Percentiles rank a stretch among this genome's conserved stretches.
These are phyloP conservation scores for Tenebrio molitor DNA, from an alignment of 1,140 invertebrate species.

Conservation along the genomic window DNA sequence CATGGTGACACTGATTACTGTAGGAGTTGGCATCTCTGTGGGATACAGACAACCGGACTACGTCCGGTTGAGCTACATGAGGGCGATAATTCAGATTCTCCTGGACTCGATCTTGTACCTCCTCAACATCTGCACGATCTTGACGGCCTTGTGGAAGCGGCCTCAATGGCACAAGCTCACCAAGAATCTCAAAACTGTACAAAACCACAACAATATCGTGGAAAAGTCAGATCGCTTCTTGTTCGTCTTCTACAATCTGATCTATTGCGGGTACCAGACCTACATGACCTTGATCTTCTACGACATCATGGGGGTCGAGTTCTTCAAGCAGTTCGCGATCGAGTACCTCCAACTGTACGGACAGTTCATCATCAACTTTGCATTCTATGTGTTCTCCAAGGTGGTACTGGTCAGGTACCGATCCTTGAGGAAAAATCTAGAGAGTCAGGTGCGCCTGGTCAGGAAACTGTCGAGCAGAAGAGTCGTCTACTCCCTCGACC, in stretches of 20 bases:
- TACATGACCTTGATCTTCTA: slow-evolving; percentile 18
- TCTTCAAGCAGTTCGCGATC: slow-evolving; percentile 9
- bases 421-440: neutral
- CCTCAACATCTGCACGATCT: neutral
- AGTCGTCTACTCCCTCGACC: neutral
- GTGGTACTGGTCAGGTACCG: neutral
- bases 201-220: neutral
- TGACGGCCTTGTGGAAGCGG: neutral
- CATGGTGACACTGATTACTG: neutral
- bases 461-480: neutral
- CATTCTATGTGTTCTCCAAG: neutral
- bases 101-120: neutral
- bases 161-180: neutral
- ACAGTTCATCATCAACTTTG: neutral
- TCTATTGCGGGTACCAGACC: neutral
- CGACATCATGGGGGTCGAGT: neutral
- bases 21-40: neutral
- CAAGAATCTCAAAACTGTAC: neutral
- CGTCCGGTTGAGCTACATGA: neutral
- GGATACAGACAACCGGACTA: neutral
- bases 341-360: slow-evolving; percentile 19
- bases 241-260: neutral
- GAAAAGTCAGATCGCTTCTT: neutral
- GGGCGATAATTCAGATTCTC: neutral
- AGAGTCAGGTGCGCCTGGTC: neutral